phyloP scores from a whole-genome alignment of 2,113 vertebrate species.

The Caranx melampygus region DNA sequence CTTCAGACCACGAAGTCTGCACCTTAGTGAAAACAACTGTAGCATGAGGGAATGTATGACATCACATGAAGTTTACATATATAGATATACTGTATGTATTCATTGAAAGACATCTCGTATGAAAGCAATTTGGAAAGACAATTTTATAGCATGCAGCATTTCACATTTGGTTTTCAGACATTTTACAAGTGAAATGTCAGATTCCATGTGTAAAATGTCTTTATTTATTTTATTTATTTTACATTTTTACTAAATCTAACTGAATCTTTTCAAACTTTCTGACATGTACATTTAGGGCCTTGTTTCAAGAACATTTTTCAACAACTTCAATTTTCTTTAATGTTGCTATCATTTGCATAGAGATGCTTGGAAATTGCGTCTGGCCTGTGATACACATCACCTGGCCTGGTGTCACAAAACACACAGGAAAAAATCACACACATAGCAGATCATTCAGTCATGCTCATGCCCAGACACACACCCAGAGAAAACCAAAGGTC shows the following conservation, averaged over 20 bases:
- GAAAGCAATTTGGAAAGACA: too few species aligned
- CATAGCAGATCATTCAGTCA: slow-evolving; percentile 3
- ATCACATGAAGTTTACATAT: too few species aligned
- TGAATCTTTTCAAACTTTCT: neutral
- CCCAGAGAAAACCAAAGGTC: slow-evolving; percentile 71
- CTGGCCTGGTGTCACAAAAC: neutral
- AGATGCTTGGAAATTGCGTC: neutral
- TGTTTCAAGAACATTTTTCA: neutral
- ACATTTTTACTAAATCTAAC: neutral
- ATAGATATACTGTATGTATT: too few species aligned
- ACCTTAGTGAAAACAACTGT: too few species aligned
- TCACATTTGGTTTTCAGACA: neutral
- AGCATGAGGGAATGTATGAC: too few species aligned
- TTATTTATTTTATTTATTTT: too few species aligned
- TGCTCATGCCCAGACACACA: slow-evolving; percentile 12
- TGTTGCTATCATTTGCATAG: neutral
- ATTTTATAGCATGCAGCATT: neutral
- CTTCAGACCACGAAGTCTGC: neutral
- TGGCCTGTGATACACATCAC: neutral
- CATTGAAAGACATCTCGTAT: too few species aligned
- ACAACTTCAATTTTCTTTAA: neutral
- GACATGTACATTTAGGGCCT: neutral
- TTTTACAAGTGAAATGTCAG: too few species aligned
- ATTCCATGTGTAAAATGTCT: too few species aligned
- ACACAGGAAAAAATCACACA: neutral